Conservation (phyloP, 1,140 invertebrate species). For the Zeugodacus cucurbitae region DNA sequence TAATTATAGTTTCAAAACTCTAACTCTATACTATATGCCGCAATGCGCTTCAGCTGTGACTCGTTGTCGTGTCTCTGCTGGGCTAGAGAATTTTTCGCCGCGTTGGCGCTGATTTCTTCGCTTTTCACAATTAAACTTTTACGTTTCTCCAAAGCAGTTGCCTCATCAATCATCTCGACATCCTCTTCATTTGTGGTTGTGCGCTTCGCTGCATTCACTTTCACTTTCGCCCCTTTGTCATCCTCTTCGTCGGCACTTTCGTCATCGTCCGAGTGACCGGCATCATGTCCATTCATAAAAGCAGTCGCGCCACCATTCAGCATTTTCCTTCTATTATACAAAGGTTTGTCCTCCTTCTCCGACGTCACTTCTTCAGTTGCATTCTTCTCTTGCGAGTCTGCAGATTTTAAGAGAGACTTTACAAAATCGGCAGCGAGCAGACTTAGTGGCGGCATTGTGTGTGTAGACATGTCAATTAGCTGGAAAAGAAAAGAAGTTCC, state of each 20-base stretch:
- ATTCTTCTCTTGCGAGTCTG: conserved; percentile 47
- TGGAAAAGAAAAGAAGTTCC: conserved; percentile 47
- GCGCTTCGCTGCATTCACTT: neutral
- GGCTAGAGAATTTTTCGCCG: neutral
- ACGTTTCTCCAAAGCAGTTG: neutral
- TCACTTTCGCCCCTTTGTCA: neutral
- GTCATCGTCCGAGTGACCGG: conserved; percentile 27
- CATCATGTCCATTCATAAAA: conserved; percentile 39
- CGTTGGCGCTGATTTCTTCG: neutral
- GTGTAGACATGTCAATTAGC: conserved; percentile 68
- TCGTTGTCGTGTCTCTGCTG: neutral
- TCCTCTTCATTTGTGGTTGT: neutral
- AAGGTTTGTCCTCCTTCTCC: neutral
- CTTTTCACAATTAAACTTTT: conserved; percentile 1
- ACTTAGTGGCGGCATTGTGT: conserved; percentile 69
- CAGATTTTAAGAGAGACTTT: conserved; percentile 62
- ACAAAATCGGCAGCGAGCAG: conserved; percentile 68
- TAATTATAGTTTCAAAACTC: neutral
- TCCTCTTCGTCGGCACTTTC: neutral
- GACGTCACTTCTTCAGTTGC: neutral
- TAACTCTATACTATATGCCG: neutral
- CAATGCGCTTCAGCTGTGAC: neutral
- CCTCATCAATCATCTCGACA: neutral
- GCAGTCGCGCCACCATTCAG: neutral
- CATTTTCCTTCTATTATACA: conserved; percentile 5